Conservation (phyloP, 2,888 invertebrate genomes). For the Cerceris ruficornis region DNA sequence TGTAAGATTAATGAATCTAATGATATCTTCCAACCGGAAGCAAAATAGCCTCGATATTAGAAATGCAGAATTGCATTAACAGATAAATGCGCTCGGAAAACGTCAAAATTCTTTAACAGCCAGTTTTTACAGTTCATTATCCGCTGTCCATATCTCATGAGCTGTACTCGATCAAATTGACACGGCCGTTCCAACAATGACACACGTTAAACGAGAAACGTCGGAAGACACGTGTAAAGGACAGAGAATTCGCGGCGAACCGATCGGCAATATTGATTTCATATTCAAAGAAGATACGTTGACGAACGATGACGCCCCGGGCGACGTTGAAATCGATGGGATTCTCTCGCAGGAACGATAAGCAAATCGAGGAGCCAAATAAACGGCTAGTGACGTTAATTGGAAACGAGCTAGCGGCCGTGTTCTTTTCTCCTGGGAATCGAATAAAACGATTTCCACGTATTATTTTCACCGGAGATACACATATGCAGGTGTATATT, state of each 20-base stretch:
- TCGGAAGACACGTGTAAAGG: neutral
- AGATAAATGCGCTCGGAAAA: too few species aligned
- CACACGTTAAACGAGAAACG: neutral
- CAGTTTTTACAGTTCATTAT: too few species aligned
- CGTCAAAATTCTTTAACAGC: too few species aligned
- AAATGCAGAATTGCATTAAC: too few species aligned
- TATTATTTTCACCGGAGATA: neutral
- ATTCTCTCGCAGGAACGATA: slow-evolving; percentile 50
- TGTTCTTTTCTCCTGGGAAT: slow-evolving; percentile 34
- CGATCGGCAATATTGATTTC: slow-evolving; percentile 34
- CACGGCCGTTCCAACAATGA: neutral
- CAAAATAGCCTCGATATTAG: too few species aligned
- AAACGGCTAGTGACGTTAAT: slow-evolving; percentile 57
- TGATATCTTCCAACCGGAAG: too few species aligned
- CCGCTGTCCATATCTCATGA: too few species aligned
- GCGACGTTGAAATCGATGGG: slow-evolving; percentile 48
- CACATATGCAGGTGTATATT: too few species aligned
- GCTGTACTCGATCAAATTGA: too few species aligned
- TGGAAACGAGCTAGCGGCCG: slow-evolving; percentile 60
- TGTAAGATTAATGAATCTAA: too few species aligned
- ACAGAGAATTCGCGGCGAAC: slow-evolving; percentile 26
- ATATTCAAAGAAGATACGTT: slow-evolving; percentile 8
- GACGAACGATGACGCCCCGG: slow-evolving; percentile 20
- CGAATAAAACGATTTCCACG: neutral
- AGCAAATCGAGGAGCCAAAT: slow-evolving; percentile 48